These are phyloP conservation scores for Nemopilema nomurai DNA, from an alignment of 30 jellyfish, hydroid and myxozoan genomes.

Conservation along the genomic window DNA sequence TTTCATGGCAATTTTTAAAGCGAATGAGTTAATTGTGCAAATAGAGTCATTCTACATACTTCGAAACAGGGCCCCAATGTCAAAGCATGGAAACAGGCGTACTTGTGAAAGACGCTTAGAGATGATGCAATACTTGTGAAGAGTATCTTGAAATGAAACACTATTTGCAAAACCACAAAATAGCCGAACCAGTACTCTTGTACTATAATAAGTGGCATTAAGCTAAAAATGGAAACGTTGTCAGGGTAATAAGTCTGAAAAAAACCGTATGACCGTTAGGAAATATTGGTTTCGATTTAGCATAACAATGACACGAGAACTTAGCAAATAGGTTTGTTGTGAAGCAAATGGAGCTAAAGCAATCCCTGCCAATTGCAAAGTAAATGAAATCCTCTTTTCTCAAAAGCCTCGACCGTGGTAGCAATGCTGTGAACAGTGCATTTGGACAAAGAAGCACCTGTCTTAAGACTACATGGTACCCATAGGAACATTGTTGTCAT, in stretches of 20 bases:
- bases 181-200: background rate
- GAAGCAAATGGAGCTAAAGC: conserved; percentile 6
- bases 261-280: background rate
- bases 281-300: background rate
- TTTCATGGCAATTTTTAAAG: too few species aligned
- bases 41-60: too few species aligned
- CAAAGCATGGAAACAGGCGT: background rate
- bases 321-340: conserved; percentile 18
- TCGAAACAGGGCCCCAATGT: too few species aligned
- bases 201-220: background rate
- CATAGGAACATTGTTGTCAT: background rate
- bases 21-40: too few species aligned
- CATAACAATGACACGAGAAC: conserved; percentile 4
- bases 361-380: conserved; percentile 11
- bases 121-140: background rate
- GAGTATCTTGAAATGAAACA: background rate
- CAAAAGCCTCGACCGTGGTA: background rate
- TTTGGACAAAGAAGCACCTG: conserved; percentile 5
- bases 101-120: background rate
- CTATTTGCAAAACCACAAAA: background rate
- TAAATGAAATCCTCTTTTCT: background rate
- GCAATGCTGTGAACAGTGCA: background rate
- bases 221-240: conserved; percentile 30
- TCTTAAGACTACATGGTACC: background rate
- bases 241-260: background rate